Evolutionary conservation across 2,888 invertebrate species (phyloP), one percentile per base, ranked within the genome.

Genomic region (Meta bourneti): DNA sequence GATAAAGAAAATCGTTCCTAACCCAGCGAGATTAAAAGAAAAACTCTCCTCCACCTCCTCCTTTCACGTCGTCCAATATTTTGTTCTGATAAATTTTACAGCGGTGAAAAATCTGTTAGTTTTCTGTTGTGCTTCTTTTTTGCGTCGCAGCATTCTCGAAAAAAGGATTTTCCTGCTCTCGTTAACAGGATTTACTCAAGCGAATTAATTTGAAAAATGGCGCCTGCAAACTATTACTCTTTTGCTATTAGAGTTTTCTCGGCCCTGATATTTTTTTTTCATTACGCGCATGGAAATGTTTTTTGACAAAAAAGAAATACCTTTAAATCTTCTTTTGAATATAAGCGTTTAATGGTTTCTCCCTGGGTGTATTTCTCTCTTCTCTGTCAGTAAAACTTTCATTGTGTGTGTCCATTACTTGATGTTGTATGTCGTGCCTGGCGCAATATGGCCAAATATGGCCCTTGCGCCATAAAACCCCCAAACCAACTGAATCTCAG

Each of bases 131-230:
- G 61, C 61, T 61, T 61, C 16, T 61, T 61, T 61, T 61, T 61
- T 4, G 13, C 6, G 11, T 11, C 8, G 61, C 5, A 6, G 61
- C 16, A 16, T 61, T 9, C 11, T 16, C 13, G 61, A 61, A 61
- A 61, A 61, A 61, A 61, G 61, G 61, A 61, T 61, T 61, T 61
- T 11, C 61, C 61, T 9, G 13, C 16, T 52, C 78, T 78, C 78
- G 78, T 78, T 78, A 78, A 78, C 51, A 52, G 19, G 78, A 78
- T 78, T 78, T 78, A 52, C 52, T 78, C 51, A 11, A 11, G 78
- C 52, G 78, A 52, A 78, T 78, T 78, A 78, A 75, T 75, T 75
- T 75, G 16, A 75, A 52, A 78, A 77, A 77, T 49, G 48, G 49
- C 77, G 52, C 7, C 52, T 78, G 78, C 34, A 52, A 19, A 19